These are phyloP conservation scores for Caenorhabditis sp. DNA, from an alignment of 2,888 invertebrate species.

Conservation along the genomic window DNA sequence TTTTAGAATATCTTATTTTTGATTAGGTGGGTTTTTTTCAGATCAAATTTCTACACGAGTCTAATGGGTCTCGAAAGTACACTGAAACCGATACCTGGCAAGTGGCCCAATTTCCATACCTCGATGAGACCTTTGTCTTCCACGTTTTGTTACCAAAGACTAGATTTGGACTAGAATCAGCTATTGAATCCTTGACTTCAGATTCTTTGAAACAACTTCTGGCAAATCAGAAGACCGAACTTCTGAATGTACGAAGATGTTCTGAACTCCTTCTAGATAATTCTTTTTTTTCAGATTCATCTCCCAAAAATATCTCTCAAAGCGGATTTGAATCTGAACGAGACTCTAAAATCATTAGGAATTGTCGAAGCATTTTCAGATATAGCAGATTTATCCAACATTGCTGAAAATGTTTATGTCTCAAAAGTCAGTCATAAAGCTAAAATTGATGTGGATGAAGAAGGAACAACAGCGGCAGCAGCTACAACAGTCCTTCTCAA, in stretches of 20 bases:
- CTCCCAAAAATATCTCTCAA: conserved; percentile 65
- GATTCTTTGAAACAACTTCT: not conserved
- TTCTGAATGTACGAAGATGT: not conserved
- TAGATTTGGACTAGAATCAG: conserved; percentile 49
- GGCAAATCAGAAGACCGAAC: not conserved
- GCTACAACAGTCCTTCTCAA: conserved; percentile 47
- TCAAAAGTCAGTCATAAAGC: conserved; percentile 63
- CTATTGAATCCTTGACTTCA: conserved; percentile 24
- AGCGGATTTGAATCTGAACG: conserved; percentile 39
- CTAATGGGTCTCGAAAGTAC: conserved; percentile 76
- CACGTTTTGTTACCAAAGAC: conserved; percentile 60
- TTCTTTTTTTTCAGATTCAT: too few species aligned
- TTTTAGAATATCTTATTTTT: too few species aligned
- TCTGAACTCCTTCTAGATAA: too few species aligned
- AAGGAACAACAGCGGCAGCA: conserved; percentile 61
- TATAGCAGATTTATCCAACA: conserved; percentile 50
- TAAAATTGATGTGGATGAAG: conserved; percentile 62
- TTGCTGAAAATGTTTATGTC: conserved; percentile 51
- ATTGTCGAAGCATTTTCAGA: conserved; percentile 47
- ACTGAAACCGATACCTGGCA: conserved; percentile 36
- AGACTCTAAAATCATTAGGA: conserved; percentile 48
- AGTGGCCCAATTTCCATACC: conserved; percentile 55
- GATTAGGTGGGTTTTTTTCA: too few species aligned
- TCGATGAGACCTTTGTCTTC: conserved; percentile 44
- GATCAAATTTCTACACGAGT: conserved; percentile 79